Evolutionary conservation across 1,140 invertebrate genomes (phyloP).

Genomic region (Dendroctonus ponderosae): DNA sequence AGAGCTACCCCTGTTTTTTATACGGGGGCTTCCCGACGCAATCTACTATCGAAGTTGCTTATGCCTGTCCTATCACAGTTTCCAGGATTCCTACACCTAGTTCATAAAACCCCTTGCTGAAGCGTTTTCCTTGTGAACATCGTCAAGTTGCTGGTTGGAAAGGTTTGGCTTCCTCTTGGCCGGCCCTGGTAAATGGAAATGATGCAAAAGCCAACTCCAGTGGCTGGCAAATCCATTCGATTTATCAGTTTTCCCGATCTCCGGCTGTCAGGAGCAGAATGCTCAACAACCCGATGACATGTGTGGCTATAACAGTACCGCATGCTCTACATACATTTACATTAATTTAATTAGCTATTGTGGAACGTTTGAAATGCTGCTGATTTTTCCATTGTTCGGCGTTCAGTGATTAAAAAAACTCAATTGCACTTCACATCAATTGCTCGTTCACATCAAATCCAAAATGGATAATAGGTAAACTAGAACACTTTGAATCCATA

Average conservation of each 20-base stretch:
- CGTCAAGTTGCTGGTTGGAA: too few species aligned
- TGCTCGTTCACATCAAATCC: not conserved
- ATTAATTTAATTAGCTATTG: conserved; percentile 40
- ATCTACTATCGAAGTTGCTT: too few species aligned
- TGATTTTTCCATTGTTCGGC: conserved; percentile 14
- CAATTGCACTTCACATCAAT: not conserved
- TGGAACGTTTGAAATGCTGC: conserved; percentile 25
- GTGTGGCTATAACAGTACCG: conserved; percentile 41
- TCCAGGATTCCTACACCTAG: too few species aligned
- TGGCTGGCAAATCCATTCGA: conserved; percentile 19
- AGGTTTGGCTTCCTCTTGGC: too few species aligned
- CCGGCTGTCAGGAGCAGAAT: conserved; percentile 37
- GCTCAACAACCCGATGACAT: conserved; percentile 38
- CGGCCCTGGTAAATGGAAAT: not conserved
- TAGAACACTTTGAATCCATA: not conserved
- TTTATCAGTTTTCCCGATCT: conserved; percentile 40
- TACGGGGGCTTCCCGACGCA: not conserved
- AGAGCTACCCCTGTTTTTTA: conserved; percentile 17
- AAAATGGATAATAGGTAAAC: not conserved
- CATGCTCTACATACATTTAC: conserved; percentile 41
- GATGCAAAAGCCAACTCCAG: conserved; percentile 1
- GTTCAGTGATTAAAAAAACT: not conserved
- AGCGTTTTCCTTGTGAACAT: too few species aligned
- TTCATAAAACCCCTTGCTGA: too few species aligned
- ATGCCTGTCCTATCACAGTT: too few species aligned